Conservation (phyloP, 2,888 invertebrate genomes). For the Heteromurus nitidus region DNA sequence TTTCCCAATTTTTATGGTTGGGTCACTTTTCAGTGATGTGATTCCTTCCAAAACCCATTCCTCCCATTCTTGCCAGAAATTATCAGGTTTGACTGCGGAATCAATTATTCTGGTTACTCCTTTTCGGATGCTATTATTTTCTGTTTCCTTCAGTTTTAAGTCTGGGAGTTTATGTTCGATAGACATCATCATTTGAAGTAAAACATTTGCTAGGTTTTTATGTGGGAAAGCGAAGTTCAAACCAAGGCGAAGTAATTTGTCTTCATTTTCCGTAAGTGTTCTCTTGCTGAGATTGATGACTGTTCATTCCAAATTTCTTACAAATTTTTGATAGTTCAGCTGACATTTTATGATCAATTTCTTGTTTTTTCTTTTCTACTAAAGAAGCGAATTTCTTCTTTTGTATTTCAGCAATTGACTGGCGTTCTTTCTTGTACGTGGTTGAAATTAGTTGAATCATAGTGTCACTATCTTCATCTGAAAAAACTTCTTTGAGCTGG, state of each 20-base stretch:
- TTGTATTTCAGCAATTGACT: not conserved
- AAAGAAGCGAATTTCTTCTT: not conserved
- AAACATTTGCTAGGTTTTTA: not conserved
- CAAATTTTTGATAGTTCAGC: too few relatives aligned
- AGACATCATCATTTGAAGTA: not conserved
- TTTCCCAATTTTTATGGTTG: not conserved
- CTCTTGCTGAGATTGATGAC: not conserved
- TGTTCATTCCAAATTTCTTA: too few relatives aligned
- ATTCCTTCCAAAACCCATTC: not conserved
- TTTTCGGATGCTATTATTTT: constrained; percentile 10
- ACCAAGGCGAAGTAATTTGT: not conserved
- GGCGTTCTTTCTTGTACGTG: not conserved
- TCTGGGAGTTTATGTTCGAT: not conserved
- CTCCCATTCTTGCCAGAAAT: not conserved
- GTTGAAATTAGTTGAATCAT: not conserved
- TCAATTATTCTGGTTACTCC: constrained; percentile 7
- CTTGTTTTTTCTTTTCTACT: too few relatives aligned
- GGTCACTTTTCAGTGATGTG: not conserved
- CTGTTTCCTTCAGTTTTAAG: constrained; percentile 18
- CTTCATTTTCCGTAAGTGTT: not conserved
- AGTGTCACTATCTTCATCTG: not conserved
- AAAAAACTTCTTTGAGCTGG: not conserved
- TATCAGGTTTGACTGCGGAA: not conserved
- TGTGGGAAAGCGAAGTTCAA: constrained; percentile 6
- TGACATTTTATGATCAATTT: too few relatives aligned